These are phyloP conservation scores for Ursus arctos DNA, from an alignment of 2,113 vertebrate genomes.

Conservation along the genomic window DNA sequence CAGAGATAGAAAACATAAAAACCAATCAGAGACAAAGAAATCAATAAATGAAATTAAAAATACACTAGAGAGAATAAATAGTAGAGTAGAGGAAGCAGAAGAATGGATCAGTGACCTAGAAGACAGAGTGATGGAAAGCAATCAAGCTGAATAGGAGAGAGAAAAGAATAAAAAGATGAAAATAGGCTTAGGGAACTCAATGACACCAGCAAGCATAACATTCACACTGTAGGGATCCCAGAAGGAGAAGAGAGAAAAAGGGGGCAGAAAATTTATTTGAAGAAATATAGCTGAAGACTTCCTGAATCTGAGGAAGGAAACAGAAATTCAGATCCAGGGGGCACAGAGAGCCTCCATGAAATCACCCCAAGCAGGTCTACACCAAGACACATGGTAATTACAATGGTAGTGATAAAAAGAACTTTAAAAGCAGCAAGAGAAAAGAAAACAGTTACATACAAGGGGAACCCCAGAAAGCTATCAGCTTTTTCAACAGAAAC, in stretches of 20 bases:
- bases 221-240: not conserved
- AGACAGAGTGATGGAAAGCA: not conserved
- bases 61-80: not conserved
- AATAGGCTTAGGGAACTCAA: not conserved
- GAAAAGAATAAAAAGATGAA: not conserved
- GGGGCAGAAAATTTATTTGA: not conserved
- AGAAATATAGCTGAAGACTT: not conserved
- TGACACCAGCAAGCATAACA: not conserved
- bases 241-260: not conserved
- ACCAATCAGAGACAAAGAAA: not conserved
- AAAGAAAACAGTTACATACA: not conserved
- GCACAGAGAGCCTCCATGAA: not conserved
- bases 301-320: not conserved
- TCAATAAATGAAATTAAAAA: not conserved
- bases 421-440: not conserved
- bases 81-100: not conserved
- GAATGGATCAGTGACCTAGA: not conserved
- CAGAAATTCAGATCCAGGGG: not conserved
- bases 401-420: not conserved
- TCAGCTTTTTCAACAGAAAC: not conserved
- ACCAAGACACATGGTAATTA: not conserved
- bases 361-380: not conserved
- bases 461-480: not conserved
- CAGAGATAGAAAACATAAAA: not conserved
- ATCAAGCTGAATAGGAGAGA: not conserved